A percentile compares a stretch with the other conserved stretches of the same genome.
Evolutionary conservation across 2,888 invertebrate species (phyloP).

Genomic region (Parnassius mnemosyne): DNA sequence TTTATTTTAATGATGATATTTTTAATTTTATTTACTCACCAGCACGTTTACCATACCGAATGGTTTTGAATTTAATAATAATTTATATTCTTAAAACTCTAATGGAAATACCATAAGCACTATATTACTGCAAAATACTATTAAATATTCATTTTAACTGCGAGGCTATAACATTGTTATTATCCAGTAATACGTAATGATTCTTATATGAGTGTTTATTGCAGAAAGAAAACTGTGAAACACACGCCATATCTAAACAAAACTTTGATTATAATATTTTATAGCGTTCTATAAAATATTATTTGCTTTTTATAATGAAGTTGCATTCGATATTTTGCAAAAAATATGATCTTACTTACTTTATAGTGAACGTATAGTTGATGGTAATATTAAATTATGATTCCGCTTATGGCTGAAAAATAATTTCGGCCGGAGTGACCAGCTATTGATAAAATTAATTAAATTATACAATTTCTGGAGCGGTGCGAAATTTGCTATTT

Average conservation of each 20-base stretch:
- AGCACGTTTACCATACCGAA: conserved; percentile 2
- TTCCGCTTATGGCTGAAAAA: too few relatives aligned
- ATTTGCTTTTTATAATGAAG: too few relatives aligned
- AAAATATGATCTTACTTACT: too few relatives aligned
- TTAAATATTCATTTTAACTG: conserved; percentile 12
- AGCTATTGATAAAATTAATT: too few relatives aligned
- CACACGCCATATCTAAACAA: conserved; percentile 8
- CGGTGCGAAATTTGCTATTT: too few relatives aligned
- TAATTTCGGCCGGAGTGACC: too few relatives aligned
- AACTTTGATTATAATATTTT: conserved; percentile 6
- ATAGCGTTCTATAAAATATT: conserved; percentile 11
- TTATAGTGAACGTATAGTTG: too few relatives aligned
- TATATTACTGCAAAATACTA: conserved; percentile 4
- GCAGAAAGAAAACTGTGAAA: background rate
- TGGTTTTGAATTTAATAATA: background rate
- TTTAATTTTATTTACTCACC: conserved; percentile 5
- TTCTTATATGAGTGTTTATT: conserved; percentile 2
- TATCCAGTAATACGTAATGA: background rate
- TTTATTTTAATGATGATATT: too few relatives aligned
- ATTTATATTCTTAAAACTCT: background rate
- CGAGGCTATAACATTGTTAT: conserved; percentile 6
- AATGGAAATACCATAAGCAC: conserved; percentile 6
- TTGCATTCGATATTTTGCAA: too few relatives aligned
- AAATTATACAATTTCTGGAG: too few relatives aligned
- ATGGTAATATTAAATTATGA: too few relatives aligned